Conservation (phyloP, 1,140 invertebrate genomes). For the Octopus sinensis region DNA sequence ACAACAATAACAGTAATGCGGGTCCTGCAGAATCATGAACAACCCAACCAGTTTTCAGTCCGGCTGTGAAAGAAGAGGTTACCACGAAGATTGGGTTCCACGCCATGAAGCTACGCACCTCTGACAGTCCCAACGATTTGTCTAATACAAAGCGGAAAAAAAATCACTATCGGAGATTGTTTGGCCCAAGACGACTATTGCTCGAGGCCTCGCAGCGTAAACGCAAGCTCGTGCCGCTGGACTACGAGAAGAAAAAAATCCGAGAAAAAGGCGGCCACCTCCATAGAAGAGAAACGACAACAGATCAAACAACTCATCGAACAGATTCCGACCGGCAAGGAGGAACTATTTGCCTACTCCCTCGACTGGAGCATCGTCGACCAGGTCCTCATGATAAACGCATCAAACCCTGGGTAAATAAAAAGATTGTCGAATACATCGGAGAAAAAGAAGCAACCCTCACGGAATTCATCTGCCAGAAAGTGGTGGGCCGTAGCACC, state of each 20-base stretch:
- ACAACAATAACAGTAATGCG: background rate
- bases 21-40: background rate
- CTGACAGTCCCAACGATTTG: slow-evolving; percentile 28
- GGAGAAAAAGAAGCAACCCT: slow-evolving; percentile 96
- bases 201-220: slow-evolving; percentile 63
- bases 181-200: slow-evolving; percentile 78
- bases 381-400: slow-evolving; percentile 86
- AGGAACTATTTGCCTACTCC: slow-evolving; percentile 88
- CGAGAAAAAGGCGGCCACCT: slow-evolving; percentile 50
- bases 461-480: slow-evolving; percentile 98
- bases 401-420: slow-evolving; percentile 98
- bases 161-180: slow-evolving; percentile 81
- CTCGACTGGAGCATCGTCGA: slow-evolving; percentile 88
- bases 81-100: slow-evolving; percentile 41
- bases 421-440: slow-evolving; percentile 99
- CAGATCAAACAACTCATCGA: slow-evolving; percentile 92
- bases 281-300: slow-evolving; percentile 90
- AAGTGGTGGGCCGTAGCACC: slow-evolving; percentile 86
- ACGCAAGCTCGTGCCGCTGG: slow-evolving; percentile 77
- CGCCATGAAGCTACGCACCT: slow-evolving; percentile 42
- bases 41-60: slow-evolving; percentile 31
- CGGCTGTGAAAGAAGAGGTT: slow-evolving; percentile 35
- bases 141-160: slow-evolving; percentile 64
- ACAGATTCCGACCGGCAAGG: slow-evolving; percentile 97
- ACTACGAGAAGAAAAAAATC: slow-evolving; percentile 23